Conservation (phyloP, 2,797 vertebrate species). For the Amblyopsis hoosieri region DNA sequence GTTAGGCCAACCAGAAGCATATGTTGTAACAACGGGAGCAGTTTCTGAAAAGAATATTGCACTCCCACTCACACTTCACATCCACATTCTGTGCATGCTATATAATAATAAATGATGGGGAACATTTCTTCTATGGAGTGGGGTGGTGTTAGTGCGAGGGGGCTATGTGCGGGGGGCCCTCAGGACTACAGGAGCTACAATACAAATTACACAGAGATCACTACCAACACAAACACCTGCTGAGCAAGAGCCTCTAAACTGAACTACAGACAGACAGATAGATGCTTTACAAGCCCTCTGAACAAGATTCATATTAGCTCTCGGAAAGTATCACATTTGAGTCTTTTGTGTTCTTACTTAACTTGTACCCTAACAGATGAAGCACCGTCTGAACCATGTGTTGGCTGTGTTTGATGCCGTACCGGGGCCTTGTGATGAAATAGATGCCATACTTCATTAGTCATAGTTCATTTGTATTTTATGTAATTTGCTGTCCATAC, state of each 20-base stretch:
- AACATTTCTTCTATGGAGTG: background rate
- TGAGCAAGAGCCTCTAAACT: constrained; percentile 6
- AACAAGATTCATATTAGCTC: constrained; percentile 42
- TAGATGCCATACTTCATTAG: background rate
- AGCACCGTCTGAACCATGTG: constrained; percentile 33
- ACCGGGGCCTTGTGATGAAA: background rate
- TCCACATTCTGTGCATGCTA: background rate
- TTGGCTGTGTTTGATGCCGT: background rate
- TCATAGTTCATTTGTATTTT: background rate
- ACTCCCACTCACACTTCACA: background rate
- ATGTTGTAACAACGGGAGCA: background rate
- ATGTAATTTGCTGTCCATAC: too few relatives aligned
- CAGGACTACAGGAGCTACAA: too few relatives aligned
- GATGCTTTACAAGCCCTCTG: constrained; percentile 22
- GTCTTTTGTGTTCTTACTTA: constrained; percentile 21
- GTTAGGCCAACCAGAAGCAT: background rate
- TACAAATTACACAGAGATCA: constrained; percentile 5
- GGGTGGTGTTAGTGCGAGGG: too few relatives aligned
- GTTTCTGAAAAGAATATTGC: background rate
- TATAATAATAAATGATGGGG: constrained; percentile 1
- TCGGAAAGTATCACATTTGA: constrained; percentile 6
- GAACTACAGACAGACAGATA: background rate
- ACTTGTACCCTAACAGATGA: constrained; percentile 11
- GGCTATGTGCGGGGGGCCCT: too few relatives aligned
- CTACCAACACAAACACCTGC: constrained; percentile 31